Conservation (phyloP, 1,140 invertebrate genomes). For the Thereuonema tuberculata region DNA sequence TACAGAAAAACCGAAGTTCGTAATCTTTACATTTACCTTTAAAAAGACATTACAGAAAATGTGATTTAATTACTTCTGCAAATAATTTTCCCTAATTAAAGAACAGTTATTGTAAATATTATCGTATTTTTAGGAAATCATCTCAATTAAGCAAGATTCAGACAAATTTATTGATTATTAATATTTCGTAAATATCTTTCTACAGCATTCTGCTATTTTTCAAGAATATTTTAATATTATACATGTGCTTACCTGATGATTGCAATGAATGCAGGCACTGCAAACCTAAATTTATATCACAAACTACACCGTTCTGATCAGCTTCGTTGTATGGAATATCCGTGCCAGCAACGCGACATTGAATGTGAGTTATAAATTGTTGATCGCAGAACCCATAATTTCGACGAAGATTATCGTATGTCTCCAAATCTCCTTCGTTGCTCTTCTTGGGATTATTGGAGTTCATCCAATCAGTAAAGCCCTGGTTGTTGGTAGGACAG, state of each 20-base stretch:
- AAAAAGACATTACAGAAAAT: neutral
- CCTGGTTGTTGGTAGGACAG: conserved; percentile 7
- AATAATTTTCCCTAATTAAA: neutral
- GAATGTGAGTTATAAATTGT: conserved; percentile 24
- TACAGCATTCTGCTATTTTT: neutral
- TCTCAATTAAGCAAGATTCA: neutral
- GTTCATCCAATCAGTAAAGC: conserved; percentile 28
- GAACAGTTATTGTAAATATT: neutral
- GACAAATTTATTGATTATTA: neutral
- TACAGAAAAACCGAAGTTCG: conserved; percentile 33
- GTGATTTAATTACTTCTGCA: neutral
- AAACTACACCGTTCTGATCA: conserved; percentile 26
- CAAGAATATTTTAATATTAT: neutral
- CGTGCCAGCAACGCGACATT: conserved; percentile 26
- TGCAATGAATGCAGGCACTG: conserved; percentile 29
- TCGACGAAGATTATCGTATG: conserved; percentile 18
- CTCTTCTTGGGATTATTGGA: conserved; percentile 17
- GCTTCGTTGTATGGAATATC: conserved; percentile 17
- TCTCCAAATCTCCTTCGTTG: conserved; percentile 25
- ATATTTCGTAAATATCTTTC: neutral
- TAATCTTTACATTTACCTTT: conserved; percentile 30
- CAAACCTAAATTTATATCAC: conserved; percentile 29
- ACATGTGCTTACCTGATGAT: neutral
- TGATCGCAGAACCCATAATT: conserved; percentile 27
- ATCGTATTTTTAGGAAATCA: neutral